Evolutionary conservation across 2,888 invertebrate species (phyloP).

Genomic region (Steinernema carpocapsae): DNA sequence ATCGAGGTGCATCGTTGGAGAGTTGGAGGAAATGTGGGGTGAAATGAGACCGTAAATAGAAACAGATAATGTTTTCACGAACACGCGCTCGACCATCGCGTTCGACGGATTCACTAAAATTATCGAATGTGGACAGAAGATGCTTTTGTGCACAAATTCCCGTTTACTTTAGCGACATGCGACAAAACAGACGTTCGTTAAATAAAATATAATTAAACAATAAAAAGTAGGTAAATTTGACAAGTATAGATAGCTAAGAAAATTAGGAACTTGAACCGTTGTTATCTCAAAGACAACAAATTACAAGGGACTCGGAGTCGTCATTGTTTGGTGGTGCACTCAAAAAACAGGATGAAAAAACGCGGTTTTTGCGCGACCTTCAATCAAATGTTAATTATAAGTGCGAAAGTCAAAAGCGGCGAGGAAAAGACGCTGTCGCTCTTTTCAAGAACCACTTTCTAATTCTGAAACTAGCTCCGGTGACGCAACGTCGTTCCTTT

Average conservation of each 20-base stretch:
- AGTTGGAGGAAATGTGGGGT: not conserved
- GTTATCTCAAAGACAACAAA: no score
- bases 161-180: no score
- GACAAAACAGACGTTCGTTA: no score
- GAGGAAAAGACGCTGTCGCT: conserved; percentile 16
- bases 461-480: not conserved
- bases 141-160: no score
- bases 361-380: conserved; percentile 25
- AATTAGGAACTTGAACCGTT: no score
- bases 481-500: conserved; percentile 22
- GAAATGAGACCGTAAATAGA: conserved; percentile 19
- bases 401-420: conserved; percentile 26
- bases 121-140: no score
- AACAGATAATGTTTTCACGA: conserved; percentile 1
- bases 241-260: no score
- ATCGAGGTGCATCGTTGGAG: conserved; percentile 1
- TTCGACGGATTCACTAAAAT: no score
- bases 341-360: conserved; percentile 4
- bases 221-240: no score
- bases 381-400: conserved; percentile 32
- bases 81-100: not conserved
- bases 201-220: no score
- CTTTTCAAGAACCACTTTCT: not conserved
- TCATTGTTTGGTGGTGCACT: no score
- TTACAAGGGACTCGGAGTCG: no score